These are phyloP conservation scores for Helarctos malayanus DNA, from an alignment of 2,797 vertebrate species.

Conservation along the genomic window DNA sequence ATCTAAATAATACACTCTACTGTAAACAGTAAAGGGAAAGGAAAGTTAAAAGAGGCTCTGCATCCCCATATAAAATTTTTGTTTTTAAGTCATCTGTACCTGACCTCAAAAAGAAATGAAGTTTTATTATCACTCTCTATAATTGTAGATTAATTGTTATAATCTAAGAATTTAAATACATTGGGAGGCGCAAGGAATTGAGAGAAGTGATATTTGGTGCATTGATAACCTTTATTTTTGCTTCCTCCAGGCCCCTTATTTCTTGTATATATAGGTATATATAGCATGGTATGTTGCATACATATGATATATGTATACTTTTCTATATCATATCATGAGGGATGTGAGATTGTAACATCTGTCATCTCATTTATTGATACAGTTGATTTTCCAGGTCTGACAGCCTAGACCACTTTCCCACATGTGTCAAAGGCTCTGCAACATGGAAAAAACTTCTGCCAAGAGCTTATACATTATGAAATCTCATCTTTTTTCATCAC, in stretches of 20 bases:
- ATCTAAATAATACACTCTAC: constrained; percentile 1
- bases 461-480: not conserved
- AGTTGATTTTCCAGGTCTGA: constrained; percentile 58
- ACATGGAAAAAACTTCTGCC: not conserved
- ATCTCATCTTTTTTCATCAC: not conserved
- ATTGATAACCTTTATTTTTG: not conserved
- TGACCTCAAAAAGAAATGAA: constrained; percentile 2
- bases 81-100: not conserved
- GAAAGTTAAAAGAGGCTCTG: not conserved
- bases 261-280: not conserved
- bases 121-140: not conserved
- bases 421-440: not conserved
- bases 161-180: constrained; percentile 11
- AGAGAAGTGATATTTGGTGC: not conserved
- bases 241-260: not conserved
- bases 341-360: not conserved
- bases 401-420: not conserved
- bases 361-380: not conserved
- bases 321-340: not conserved
- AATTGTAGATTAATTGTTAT: not conserved
- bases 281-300: not conserved
- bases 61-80: not conserved
- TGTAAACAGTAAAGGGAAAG: not conserved
- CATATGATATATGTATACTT: not conserved
- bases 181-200: not conserved